These are phyloP conservation scores for Scaptomyza montana DNA, from an alignment of 1,140 invertebrate species.

Conservation along the genomic window DNA sequence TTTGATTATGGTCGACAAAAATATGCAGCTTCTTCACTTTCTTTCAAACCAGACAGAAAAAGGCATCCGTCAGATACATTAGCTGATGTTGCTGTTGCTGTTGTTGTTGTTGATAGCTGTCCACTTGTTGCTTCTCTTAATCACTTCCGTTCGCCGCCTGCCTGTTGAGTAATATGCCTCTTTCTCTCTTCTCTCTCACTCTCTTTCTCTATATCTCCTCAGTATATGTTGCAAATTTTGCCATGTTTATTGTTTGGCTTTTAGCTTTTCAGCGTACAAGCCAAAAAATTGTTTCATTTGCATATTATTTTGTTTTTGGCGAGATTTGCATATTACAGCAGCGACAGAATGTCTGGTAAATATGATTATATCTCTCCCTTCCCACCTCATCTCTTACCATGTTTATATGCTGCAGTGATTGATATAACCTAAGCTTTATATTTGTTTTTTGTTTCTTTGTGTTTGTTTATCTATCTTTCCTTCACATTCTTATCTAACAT, in stretches of 20 bases:
- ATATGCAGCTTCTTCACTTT: conserved; percentile 66
- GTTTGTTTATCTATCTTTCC: neutral
- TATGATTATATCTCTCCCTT: neutral
- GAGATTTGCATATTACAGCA: conserved; percentile 45
- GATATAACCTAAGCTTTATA: conserved; percentile 4
- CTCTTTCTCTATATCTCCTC: conserved; percentile 6
- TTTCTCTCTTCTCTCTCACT: conserved; percentile 14
- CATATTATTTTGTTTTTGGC: conserved; percentile 1
- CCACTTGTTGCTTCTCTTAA: conserved; percentile 64
- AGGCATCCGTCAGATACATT: conserved; percentile 21
- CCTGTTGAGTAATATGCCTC: conserved; percentile 65
- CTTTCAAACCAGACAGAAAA: conserved; percentile 26
- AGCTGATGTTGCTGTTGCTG: conserved; percentile 10
- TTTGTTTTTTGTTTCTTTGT: no score
- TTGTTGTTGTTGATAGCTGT: conserved; percentile 11
- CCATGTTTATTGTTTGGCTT: conserved; percentile 38
- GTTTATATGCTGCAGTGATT: neutral
- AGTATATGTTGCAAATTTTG: conserved; percentile 40
- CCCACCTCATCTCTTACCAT: neutral
- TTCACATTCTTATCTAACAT: neutral
- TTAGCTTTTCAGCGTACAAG: conserved; percentile 18
- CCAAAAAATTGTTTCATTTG: conserved; percentile 33
- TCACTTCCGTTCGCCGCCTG: conserved; percentile 69
- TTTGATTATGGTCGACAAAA: conserved; percentile 31
- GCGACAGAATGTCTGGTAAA: conserved; percentile 17